Percentiles rank a stretch among this genome's conserved stretches.
Evolutionary conservation across 2,797 vertebrate genomes (phyloP).

Genomic region (Cryptoblepharus egeriae): DNA sequence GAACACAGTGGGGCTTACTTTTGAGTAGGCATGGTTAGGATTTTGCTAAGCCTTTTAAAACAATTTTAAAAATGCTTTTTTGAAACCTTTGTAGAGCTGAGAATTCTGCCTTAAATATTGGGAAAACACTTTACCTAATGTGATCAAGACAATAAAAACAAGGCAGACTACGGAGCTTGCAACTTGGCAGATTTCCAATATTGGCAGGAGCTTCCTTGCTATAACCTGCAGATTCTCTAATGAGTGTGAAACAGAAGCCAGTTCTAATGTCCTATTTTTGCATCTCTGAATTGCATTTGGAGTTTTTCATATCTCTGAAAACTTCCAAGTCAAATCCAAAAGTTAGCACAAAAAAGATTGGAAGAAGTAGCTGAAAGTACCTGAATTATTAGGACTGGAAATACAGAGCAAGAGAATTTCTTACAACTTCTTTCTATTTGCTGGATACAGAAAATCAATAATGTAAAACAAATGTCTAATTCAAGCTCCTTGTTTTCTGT

Average conservation of each 20-base stretch:
- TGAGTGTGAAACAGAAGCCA: neutral
- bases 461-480: neutral
- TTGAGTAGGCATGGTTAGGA: too few species aligned
- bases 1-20: too few species aligned
- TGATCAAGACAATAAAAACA: constrained; percentile 16
- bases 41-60: too few species aligned
- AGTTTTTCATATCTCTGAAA: neutral
- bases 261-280: neutral
- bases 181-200: neutral
- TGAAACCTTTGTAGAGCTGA: neutral
- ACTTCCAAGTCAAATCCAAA: neutral
- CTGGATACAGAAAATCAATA: neutral
- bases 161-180: neutral
- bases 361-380: neutral
- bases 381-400: neutral
- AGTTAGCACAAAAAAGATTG: neutral
- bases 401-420: neutral
- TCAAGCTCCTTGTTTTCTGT: neutral
- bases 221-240: neutral
- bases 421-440: neutral
- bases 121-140: neutral
- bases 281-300: neutral
- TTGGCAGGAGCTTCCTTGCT: neutral
- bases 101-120: constrained; percentile 7
- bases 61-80: constrained; percentile 9